These are phyloP conservation scores for Xestia c-nigrum DNA, from an alignment of 2,888 invertebrate genomes.

Conservation along the genomic window DNA sequence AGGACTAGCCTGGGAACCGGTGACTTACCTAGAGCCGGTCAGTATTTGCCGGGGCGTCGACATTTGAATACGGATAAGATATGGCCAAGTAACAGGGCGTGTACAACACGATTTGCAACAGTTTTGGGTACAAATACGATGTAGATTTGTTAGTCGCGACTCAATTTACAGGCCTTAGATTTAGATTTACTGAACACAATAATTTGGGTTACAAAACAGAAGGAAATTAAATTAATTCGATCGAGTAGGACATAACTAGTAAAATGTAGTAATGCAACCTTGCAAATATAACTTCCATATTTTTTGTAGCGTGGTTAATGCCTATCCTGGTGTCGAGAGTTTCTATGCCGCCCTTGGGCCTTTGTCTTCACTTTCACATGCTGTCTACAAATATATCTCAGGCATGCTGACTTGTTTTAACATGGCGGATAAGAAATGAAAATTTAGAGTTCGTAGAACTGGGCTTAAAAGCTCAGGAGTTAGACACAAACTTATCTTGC, in stretches of 20 bases:
- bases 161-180: not conserved
- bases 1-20: constrained; percentile 48
- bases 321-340: no score
- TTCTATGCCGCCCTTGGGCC: no score
- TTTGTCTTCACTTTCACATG: no score
- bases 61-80: constrained; percentile 64
- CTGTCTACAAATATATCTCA: no score
- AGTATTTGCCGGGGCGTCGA: constrained; percentile 66
- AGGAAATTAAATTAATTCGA: not conserved
- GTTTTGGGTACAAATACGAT: constrained; percentile 15
- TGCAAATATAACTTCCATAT: no score
- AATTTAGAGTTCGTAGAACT: not conserved
- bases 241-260: not conserved
- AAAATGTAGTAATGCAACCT: no score
- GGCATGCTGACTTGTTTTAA: no score
- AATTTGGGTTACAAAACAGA: not conserved
- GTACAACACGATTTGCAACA: constrained; percentile 45
- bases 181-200: not conserved
- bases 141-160: not conserved
- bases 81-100: constrained; percentile 43
- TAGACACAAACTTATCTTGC: not conserved
- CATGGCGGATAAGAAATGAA: no score
- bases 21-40: constrained; percentile 66
- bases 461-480: not conserved
- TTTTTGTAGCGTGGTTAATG: no score